Evolutionary conservation across 1,140 invertebrate genomes (phyloP).

Genomic region (Drosophila parabipectinata): DNA sequence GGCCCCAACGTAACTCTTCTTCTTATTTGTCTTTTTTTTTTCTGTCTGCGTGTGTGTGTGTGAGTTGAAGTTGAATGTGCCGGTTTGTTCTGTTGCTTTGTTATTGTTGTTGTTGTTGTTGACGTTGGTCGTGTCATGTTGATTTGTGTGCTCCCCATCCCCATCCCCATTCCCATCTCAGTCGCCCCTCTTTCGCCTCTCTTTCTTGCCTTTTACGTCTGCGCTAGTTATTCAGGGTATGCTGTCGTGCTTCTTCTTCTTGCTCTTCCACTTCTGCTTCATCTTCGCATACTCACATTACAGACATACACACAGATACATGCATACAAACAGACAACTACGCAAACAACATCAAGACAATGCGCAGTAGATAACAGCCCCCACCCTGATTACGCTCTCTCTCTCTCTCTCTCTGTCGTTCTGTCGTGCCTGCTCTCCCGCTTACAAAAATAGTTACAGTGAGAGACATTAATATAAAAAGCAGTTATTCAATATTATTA

Average conservation of each 20-base stretch:
- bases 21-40: slow-evolving; percentile 10
- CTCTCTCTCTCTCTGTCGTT: not conserved
- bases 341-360: slow-evolving; percentile 80
- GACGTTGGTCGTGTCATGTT: slow-evolving; percentile 81
- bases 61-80: slow-evolving; percentile 73
- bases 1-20: slow-evolving; percentile 34
- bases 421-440: slow-evolving; percentile 4
- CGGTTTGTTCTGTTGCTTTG: slow-evolving; percentile 56
- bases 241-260: slow-evolving; percentile 53
- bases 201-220: slow-evolving; percentile 53
- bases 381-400: slow-evolving; percentile 13
- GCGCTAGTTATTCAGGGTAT: slow-evolving; percentile 73
- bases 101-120: slow-evolving; percentile 61
- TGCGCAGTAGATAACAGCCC: slow-evolving; percentile 77
- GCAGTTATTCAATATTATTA: not conserved
- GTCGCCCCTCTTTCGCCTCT: not conserved
- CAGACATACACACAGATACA: slow-evolving; percentile 29
- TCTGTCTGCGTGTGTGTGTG: slow-evolving; percentile 11
- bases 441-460: not conserved
- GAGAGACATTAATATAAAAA: not conserved
- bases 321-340: slow-evolving; percentile 61
- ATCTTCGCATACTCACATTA: slow-evolving; percentile 39
- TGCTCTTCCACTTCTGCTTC: slow-evolving; percentile 62
- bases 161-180: not conserved
- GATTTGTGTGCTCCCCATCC: slow-evolving; percentile 70